Evolutionary conservation across 2,888 invertebrate species (phyloP).

Genomic region (Mechanitis mazaeus): DNA sequence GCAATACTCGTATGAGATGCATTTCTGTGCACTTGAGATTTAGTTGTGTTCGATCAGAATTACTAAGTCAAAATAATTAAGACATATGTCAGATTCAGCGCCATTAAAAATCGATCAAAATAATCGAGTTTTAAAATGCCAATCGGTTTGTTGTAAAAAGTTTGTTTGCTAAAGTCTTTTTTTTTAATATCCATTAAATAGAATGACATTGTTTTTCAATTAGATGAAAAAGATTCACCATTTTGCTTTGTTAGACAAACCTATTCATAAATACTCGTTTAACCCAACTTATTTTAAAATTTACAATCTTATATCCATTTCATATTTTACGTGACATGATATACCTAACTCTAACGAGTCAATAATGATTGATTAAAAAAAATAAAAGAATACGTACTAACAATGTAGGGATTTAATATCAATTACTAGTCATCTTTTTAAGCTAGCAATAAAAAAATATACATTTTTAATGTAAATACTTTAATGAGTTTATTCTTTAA

Average conservation of each 20-base stretch:
- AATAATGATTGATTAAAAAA: not conserved
- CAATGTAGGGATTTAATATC: too few species aligned
- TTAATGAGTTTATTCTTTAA: too few species aligned
- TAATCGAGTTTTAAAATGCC: not conserved
- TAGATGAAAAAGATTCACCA: too few species aligned
- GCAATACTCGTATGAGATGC: constrained; percentile 41
- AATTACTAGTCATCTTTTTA: too few species aligned
- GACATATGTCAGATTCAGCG: too few species aligned
- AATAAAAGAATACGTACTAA: too few species aligned
- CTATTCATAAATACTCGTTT: not conserved
- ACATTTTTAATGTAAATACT: too few species aligned
- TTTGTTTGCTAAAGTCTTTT: too few species aligned
- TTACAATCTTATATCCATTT: not conserved
- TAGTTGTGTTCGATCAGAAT: constrained; percentile 16
- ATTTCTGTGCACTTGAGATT: constrained; percentile 35
- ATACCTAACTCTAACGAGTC: not conserved
- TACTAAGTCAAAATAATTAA: constrained; percentile 12
- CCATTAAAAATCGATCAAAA: not conserved
- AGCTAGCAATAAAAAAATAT: too few species aligned
- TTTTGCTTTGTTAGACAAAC: not conserved
- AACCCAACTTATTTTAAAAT: not conserved
- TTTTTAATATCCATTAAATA: too few species aligned
- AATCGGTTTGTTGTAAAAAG: not conserved
- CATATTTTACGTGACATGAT: constrained; percentile 20
- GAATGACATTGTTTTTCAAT: too few species aligned